These are phyloP conservation scores for Leuctra nigra DNA, from an alignment of 2,888 invertebrate species.

Conservation along the genomic window DNA sequence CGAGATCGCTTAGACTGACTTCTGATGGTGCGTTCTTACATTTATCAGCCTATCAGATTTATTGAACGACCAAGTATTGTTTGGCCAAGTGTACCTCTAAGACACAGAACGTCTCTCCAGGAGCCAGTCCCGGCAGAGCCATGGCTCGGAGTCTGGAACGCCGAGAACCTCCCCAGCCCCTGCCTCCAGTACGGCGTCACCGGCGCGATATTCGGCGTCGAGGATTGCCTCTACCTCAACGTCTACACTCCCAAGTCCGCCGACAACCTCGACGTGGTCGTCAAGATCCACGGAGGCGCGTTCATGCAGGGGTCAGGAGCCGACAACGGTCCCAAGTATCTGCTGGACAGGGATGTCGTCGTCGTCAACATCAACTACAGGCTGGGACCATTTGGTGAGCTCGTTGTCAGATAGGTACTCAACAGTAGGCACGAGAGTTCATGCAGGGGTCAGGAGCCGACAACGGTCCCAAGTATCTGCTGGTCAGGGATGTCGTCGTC, in stretches of 20 bases:
- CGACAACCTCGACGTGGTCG: conserved; percentile 52
- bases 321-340: conserved; percentile 43
- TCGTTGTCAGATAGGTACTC: no score
- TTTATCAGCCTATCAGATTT: no score
- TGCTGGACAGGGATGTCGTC: conserved; percentile 24
- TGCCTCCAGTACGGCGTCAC: conserved; percentile 57
- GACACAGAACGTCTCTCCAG: no score
- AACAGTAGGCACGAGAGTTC: no score
- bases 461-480: no score
- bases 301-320: conserved; percentile 58
- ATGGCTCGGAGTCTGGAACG: conserved; percentile 61
- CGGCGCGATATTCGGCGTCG: conserved; percentile 35
- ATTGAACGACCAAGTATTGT: no score
- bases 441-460: no score
- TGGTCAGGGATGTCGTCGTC: no score
- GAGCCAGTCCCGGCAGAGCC: conserved; percentile 50
- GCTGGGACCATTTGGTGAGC: conserved; percentile 22
- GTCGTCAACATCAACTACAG: conserved; percentile 24
- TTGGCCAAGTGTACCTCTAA: no score
- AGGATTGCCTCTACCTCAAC: conserved; percentile 37
- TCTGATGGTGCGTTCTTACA: no score
- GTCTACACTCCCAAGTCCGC: conserved; percentile 37
- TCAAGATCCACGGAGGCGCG: conserved; percentile 62
- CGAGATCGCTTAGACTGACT: no score
- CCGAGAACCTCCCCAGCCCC: conserved; percentile 48